Evolutionary conservation across 1,140 invertebrate genomes (phyloP).

Genomic region (Zaprionus taronus): DNA sequence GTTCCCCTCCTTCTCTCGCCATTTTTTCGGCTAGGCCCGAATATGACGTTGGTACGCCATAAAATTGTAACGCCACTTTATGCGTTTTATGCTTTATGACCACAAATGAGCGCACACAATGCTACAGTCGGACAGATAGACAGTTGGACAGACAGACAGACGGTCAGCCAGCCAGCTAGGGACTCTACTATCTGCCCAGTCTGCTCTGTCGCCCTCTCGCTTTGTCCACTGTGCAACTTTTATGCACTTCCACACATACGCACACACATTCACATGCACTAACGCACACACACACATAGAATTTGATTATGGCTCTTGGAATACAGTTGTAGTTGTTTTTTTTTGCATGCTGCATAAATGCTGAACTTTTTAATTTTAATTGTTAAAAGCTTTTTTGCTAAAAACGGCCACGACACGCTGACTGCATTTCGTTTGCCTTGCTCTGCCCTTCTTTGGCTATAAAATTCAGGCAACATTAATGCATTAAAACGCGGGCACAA

Average conservation of each 20-base stretch:
- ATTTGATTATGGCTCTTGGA: constrained; percentile 78
- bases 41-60: constrained; percentile 69
- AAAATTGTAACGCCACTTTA: constrained; percentile 82
- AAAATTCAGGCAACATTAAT: constrained; percentile 74
- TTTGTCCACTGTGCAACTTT: constrained; percentile 60
- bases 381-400: constrained; percentile 81
- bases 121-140: constrained; percentile 50
- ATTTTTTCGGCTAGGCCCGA: constrained; percentile 44
- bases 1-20: constrained; percentile 1
- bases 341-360: constrained; percentile 65
- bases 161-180: constrained; percentile 42
- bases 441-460: constrained; percentile 33
- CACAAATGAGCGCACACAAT: constrained; percentile 78
- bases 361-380: constrained; percentile 84
- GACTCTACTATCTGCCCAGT: constrained; percentile 16
- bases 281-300: constrained; percentile 60
- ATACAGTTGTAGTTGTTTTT: constrained; percentile 29
- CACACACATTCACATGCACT: background rate
- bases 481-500: constrained; percentile 68
- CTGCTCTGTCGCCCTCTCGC: background rate
- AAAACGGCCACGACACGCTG: constrained; percentile 43
- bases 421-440: constrained; percentile 25
- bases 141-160: background rate
- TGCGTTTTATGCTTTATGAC: constrained; percentile 83
- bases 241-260: constrained; percentile 58